phyloP scores from a whole-genome alignment of 2,797 vertebrate genomes.

The Eospalax fontanierii region DNA sequence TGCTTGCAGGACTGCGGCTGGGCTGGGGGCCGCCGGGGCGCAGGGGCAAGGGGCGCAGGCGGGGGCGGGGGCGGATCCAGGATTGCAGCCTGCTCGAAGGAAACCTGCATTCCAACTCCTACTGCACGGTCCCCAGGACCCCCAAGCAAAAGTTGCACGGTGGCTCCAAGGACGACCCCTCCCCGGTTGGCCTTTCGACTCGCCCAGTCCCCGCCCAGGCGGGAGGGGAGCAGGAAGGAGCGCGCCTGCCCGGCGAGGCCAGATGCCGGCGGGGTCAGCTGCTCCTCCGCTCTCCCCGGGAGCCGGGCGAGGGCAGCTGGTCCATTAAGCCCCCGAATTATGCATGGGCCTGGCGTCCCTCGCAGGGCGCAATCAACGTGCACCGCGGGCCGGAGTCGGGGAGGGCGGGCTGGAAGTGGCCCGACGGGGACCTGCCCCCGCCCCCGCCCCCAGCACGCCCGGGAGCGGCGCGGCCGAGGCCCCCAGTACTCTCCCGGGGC shows the following conservation, averaged over 20 bases:
- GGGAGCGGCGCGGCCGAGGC: background rate
- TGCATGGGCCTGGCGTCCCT: conserved; percentile 84
- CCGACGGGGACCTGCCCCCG: background rate
- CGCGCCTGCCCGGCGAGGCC: conserved; percentile 85
- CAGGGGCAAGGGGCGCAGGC: background rate
- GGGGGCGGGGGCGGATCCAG: background rate
- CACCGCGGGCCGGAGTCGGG: conserved; percentile 60
- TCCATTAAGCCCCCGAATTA: conserved; percentile 89
- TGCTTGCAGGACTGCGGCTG: conserved; percentile 51
- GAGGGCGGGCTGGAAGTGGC: conserved; percentile 81
- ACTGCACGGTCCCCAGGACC: background rate
- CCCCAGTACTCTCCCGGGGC: no score
- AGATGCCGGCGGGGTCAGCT: conserved; percentile 85
- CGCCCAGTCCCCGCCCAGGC: background rate
- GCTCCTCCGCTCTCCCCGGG: conserved; percentile 87
- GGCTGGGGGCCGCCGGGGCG: conserved; percentile 34
- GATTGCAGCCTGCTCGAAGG: background rate
- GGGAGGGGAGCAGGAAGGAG: conserved; percentile 86
- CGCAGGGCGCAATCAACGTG: conserved; percentile 68
- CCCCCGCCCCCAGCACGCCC: background rate
- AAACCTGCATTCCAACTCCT: conserved; percentile 49
- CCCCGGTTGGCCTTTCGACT: background rate
- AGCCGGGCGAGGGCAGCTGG: conserved; percentile 87
- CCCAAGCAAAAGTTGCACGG: conserved; percentile 54
- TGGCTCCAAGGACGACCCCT: background rate